A percentile compares a stretch with the other conserved stretches of the same genome.
These are phyloP conservation scores for Menura novaehollandiae DNA, from an alignment of 2,113 vertebrate species.

Conservation along the genomic window DNA sequence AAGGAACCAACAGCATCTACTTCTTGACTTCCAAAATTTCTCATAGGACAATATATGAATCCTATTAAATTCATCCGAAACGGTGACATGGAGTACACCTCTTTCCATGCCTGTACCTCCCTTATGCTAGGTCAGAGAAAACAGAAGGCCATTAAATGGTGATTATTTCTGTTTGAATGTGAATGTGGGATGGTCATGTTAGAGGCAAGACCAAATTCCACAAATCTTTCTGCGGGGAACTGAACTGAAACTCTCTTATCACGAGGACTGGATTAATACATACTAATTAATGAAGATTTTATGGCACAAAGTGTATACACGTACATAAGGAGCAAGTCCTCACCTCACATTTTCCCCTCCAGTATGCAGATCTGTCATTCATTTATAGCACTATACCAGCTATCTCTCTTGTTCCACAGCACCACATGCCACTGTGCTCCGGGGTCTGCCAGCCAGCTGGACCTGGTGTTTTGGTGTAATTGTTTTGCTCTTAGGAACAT, in stretches of 20 bases:
- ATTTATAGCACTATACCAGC: background rate
- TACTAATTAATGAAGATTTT: background rate
- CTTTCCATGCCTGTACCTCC: background rate
- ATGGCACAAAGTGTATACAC: background rate
- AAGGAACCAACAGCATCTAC: background rate
- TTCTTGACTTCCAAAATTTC: background rate
- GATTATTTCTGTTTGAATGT: background rate
- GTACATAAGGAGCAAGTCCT: background rate
- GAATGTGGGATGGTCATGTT: background rate
- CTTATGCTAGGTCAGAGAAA: background rate
- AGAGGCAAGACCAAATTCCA: background rate
- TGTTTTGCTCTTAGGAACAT: rapidly evolving
- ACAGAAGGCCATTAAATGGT: background rate
- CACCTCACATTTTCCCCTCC: background rate
- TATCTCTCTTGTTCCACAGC: background rate
- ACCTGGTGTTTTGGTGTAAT: background rate
- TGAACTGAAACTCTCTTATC: background rate
- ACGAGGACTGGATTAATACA: background rate
- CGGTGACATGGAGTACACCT: background rate
- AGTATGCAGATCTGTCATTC: background rate
- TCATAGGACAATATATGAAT: background rate
- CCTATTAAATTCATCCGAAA: background rate
- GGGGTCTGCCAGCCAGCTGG: background rate
- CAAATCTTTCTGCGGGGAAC: background rate
- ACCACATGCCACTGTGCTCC: background rate